phyloP scores from a whole-genome alignment of 2,888 invertebrate genomes.

The Cheilosia variabilis region DNA sequence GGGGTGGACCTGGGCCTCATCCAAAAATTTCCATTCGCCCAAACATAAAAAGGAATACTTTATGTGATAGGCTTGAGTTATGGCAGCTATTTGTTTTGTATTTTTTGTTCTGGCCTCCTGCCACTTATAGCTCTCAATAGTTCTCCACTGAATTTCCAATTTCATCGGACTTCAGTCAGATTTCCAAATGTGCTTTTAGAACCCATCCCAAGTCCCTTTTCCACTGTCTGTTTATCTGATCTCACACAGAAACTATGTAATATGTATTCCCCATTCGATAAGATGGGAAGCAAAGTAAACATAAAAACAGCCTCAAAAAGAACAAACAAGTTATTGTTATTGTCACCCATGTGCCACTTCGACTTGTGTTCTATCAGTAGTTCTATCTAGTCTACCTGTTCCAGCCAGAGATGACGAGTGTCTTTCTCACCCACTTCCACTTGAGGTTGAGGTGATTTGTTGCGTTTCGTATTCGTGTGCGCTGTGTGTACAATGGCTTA shows the following conservation, averaged over 20 bases:
- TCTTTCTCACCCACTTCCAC: slow-evolving; percentile 56
- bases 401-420: slow-evolving; percentile 29
- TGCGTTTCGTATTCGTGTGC: slow-evolving; percentile 37
- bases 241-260: slow-evolving; percentile 25
- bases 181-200: slow-evolving; percentile 27
- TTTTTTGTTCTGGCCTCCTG: too few species aligned
- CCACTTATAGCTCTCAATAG: too few species aligned
- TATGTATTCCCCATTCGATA: slow-evolving; percentile 41
- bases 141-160: too few species aligned
- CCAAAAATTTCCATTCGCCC: too few species aligned
- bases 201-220: not conserved
- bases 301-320: slow-evolving; percentile 33
- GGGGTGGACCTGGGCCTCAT: too few species aligned
- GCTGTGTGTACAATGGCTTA: slow-evolving; percentile 11
- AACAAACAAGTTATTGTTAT: slow-evolving; percentile 71
- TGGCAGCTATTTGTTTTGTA: too few species aligned
- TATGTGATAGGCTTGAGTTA: too few species aligned
- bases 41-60: too few species aligned
- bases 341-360: slow-evolving; percentile 73
- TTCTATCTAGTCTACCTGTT: slow-evolving; percentile 41
- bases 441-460: slow-evolving; percentile 27
- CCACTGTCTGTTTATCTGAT: slow-evolving; percentile 25
- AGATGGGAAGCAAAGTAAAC: slow-evolving; percentile 36
- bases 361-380: slow-evolving; percentile 54
- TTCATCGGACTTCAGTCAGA: not conserved